Conservation (phyloP, 2,888 invertebrate species). For the Lepidocyrtinus sp. region DNA sequence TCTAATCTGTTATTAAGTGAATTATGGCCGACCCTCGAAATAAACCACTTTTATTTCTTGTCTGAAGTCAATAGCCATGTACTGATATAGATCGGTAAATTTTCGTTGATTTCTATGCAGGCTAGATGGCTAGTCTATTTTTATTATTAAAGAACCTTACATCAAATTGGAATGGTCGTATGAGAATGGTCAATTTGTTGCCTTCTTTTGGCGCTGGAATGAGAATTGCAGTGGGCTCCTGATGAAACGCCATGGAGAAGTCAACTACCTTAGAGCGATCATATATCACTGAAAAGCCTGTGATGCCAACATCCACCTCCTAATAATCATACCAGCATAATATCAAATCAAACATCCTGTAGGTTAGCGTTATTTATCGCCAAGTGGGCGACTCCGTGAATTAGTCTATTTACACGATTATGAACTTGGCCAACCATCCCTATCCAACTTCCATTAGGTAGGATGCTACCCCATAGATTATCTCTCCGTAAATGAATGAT, state of each 20-base stretch:
- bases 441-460: conserved; percentile 67
- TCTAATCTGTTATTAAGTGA: too few relatives aligned
- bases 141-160: too few relatives aligned
- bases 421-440: conserved; percentile 68
- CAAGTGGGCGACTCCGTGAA: too few relatives aligned
- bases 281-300: conserved; percentile 67
- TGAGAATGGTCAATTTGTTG: conserved; percentile 66
- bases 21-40: too few relatives aligned
- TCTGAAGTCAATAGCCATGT: too few relatives aligned
- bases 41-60: too few relatives aligned
- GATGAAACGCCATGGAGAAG: conserved; percentile 65
- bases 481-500: conserved; percentile 32
- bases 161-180: conserved; percentile 64
- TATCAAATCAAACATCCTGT: too few relatives aligned
- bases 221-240: conserved; percentile 66
- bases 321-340: too few relatives aligned
- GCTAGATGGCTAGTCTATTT: too few relatives aligned
- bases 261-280: conserved; percentile 61
- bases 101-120: too few relatives aligned
- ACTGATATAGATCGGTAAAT: too few relatives aligned
- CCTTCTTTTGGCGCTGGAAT: conserved; percentile 67
- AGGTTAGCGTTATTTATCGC: too few relatives aligned
- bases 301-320: conserved; percentile 67
- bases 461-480: conserved; percentile 66
- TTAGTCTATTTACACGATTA: not conserved